phyloP scores from a whole-genome alignment of 2,797 vertebrate genomes.

The Sorex maritimensis region DNA sequence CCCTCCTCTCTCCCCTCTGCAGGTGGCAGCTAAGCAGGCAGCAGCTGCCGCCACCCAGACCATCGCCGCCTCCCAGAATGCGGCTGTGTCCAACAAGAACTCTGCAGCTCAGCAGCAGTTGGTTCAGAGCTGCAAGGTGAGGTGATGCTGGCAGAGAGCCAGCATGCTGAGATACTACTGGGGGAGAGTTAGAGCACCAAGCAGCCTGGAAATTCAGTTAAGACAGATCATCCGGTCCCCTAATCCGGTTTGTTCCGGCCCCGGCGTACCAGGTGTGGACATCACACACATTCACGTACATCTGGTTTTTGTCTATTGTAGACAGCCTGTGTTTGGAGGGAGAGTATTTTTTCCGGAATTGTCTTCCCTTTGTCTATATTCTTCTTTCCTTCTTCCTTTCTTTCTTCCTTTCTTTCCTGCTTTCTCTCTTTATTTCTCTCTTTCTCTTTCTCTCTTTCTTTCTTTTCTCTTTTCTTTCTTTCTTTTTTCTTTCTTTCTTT shows the following conservation, averaged over 20 bases:
- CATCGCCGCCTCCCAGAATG: slow-evolving; percentile 98
- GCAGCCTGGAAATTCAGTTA: slow-evolving; percentile 43
- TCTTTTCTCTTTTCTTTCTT: too few species aligned
- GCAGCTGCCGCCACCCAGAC: slow-evolving; percentile 98
- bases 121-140: slow-evolving; percentile 99
- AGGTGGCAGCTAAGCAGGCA: slow-evolving; percentile 99
- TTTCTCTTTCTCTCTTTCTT: too few species aligned
- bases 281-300: not conserved
- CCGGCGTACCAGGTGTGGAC: slow-evolving; percentile 63
- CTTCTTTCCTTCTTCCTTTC: slow-evolving; percentile 3
- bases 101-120: slow-evolving; percentile 97
- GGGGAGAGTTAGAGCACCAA: not conserved
- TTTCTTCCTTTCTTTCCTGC: too few species aligned
- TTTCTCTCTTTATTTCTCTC: too few species aligned
- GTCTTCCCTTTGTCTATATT: slow-evolving; percentile 41
- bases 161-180: not conserved
- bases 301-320: slow-evolving; percentile 77
- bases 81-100: slow-evolving; percentile 98
- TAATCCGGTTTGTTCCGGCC: slow-evolving; percentile 65
- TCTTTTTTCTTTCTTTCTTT: too few species aligned
- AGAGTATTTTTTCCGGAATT: not conserved
- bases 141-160: not conserved
- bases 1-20: not conserved
- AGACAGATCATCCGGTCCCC: not conserved
- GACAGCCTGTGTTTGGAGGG: not conserved